Conservation (phyloP, 1,140 invertebrate genomes). For the Papilio machaon region DNA sequence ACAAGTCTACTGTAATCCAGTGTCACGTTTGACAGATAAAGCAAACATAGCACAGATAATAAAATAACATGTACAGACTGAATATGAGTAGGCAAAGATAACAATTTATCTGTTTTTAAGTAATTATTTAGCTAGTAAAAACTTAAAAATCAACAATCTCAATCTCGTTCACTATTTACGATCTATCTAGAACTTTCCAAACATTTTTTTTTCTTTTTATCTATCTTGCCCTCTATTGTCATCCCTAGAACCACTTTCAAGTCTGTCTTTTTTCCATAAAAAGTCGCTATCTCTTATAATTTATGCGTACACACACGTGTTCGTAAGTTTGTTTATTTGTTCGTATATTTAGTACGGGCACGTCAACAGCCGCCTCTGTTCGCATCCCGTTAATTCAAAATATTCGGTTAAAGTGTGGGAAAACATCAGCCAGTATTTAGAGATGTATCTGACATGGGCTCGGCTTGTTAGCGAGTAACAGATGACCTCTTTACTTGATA, state of each 20-base stretch:
- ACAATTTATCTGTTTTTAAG: too few species aligned
- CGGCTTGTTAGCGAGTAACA: not conserved
- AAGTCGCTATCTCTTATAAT: constrained; percentile 5
- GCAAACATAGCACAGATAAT: too few species aligned
- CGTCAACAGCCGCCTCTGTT: constrained; percentile 41
- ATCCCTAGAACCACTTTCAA: not conserved
- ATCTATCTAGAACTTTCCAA: too few species aligned
- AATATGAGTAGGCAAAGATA: too few species aligned
- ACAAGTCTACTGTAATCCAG: too few species aligned
- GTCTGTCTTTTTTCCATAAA: not conserved
- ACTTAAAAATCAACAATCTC: too few species aligned
- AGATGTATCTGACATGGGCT: not conserved
- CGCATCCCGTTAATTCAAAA: constrained; percentile 46
- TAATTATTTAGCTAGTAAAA: too few species aligned
- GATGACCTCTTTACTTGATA: not conserved
- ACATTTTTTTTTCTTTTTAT: too few species aligned
- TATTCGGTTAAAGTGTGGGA: constrained; percentile 43
- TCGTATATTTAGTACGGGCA: constrained; percentile 41
- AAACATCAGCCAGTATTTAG: constrained; percentile 23
- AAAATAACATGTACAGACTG: too few species aligned
- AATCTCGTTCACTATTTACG: too few species aligned
- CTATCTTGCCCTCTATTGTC: not conserved
- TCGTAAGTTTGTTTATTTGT: constrained; percentile 41
- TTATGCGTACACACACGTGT: constrained; percentile 15
- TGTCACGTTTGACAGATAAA: too few species aligned